Evolutionary conservation across 2,797 vertebrate genomes (phyloP).

Genomic region (Molossus alvarezi): DNA sequence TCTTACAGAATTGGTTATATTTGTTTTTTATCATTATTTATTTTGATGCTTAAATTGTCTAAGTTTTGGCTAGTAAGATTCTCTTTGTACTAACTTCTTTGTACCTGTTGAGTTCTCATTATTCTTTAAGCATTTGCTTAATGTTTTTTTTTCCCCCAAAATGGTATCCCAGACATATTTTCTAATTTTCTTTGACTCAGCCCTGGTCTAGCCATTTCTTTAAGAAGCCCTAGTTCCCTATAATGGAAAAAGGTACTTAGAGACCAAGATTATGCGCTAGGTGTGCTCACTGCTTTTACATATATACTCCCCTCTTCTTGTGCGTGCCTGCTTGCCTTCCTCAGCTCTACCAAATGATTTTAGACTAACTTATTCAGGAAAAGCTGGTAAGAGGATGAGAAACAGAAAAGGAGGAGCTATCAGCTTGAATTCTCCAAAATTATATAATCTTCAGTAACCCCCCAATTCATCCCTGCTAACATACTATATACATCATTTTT

Average conservation of each 20-base stretch:
- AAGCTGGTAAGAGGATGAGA: background rate
- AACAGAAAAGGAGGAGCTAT: background rate
- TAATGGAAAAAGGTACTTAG: background rate
- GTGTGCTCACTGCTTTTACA: background rate
- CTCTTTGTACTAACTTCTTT: slow-evolving; percentile 14
- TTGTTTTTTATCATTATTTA: background rate
- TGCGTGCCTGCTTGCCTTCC: background rate
- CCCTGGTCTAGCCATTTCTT: background rate
- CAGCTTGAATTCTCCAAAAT: background rate
- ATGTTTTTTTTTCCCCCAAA: background rate
- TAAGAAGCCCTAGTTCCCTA: background rate
- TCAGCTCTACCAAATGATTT: background rate
- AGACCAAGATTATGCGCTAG: background rate
- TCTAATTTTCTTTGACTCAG: background rate
- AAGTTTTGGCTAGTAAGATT: background rate
- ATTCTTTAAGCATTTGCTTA: background rate
- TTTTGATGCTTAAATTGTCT: background rate
- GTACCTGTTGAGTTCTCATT: background rate
- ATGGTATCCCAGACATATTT: background rate
- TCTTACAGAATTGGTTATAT: background rate
- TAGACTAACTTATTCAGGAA: background rate
- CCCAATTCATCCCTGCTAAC: background rate
- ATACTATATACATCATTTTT: background rate
- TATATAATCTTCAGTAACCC: background rate
- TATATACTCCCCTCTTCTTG: background rate